Evolutionary conservation across 1,140 invertebrate genomes (phyloP), one percentile per base, ranked within the genome.

Genomic region (Anadara kagoshimensis): DNA sequence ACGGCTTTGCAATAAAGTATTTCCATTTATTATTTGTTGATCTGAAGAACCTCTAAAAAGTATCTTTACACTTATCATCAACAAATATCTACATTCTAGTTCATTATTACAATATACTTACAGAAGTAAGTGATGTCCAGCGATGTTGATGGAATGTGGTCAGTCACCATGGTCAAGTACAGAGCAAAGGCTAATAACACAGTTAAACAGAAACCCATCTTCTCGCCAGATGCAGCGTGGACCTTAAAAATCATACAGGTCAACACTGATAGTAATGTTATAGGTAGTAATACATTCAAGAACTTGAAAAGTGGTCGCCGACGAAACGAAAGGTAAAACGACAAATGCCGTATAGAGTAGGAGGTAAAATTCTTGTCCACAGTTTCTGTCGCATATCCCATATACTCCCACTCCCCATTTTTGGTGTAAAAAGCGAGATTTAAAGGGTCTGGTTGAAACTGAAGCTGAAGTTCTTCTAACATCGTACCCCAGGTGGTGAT

Each of bases 121-220:
- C 70, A 49, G 4, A 72, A 26, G 41, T 57, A 36, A 14, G 75
- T 47, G 10, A 56, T 63, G 22, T 63, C 44, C 10, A 61, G 45
- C 18, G 75, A 77, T 24, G 76, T 64, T 5, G 72, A 49, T 10
- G 76, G 76, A 26, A 78, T 72, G 47, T 62, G 58, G 0, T 44
- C 59, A 20, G 69, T 56, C 4, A 78, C 59, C 10, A 75, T 24
- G 20, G 64, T 75, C n/a, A 78, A 45, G 26, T 71, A 75, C 18
- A 78, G 69, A 59, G 76, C 58, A 43, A 57, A 72, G 10, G 76
- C 58, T 20, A 78, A 51, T 20, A 78, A 44, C 1, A 75, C 69
- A 4, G 73, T 75, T 16, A 78, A 45, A 1, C 56, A 68, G 18
- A 65, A 75, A 20, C 73, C 67, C n/a, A 78, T 70, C 61, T 74